These are phyloP conservation scores for Drosophila paranaensis DNA, from an alignment of 2,888 invertebrate genomes.

Conservation along the genomic window DNA sequence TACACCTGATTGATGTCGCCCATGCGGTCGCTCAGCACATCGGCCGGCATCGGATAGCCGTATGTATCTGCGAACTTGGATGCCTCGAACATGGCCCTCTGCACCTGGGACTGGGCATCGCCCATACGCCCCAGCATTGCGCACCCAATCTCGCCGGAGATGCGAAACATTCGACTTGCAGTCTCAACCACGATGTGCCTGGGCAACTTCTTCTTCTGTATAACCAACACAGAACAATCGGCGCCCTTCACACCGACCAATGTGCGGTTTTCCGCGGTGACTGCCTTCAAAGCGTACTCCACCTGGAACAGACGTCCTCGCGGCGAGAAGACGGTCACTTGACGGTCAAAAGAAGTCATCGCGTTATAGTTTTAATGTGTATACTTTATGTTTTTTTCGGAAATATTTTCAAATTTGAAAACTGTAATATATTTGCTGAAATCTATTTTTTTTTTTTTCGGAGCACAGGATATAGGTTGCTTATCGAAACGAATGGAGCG, in stretches of 20 bases:
- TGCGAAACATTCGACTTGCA: neutral
- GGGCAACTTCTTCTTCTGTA: neutral
- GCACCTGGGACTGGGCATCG: neutral
- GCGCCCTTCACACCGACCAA: neutral
- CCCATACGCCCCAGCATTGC: neutral
- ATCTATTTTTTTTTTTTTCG: neutral
- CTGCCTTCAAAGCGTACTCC: neutral
- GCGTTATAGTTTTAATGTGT: too few species aligned
- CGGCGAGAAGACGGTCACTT: neutral
- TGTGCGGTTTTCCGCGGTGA: neutral
- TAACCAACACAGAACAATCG: neutral
- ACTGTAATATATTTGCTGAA: neutral
- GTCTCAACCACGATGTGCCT: neutral
- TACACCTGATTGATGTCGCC: constrained; percentile 1
- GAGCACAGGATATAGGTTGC: neutral
- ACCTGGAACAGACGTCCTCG: constrained; percentile 1
- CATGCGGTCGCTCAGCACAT: neutral
- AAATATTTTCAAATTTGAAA: neutral
- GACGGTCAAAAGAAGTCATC: neutral
- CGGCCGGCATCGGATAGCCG: neutral
- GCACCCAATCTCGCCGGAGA: neutral
- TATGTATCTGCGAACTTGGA: rapidly evolving
- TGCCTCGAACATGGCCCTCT: neutral
- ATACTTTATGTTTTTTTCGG: too few species aligned
- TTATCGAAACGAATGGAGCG: neutral